Base-by-base conservation (phyloP, 2,113 vertebrate species). In the Microcebus tavaratra region DNA sequence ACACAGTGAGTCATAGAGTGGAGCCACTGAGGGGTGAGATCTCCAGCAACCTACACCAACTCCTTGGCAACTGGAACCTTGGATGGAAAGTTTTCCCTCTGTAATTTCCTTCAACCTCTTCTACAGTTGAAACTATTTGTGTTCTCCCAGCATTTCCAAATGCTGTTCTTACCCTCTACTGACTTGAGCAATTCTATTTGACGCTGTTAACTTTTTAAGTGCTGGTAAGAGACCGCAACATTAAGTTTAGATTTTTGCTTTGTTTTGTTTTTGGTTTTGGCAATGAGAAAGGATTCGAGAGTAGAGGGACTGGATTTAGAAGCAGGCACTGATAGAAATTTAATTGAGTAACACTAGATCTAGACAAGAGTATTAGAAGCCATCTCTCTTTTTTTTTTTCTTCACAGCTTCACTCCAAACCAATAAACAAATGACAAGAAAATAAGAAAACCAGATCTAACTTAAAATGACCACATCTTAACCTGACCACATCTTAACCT, bases 21-120 rank as follows among this genome's bases (percentile, higher is more conserved):
- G 45, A 88, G 94, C 76, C 86, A 68, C 1, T 8, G 72, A 91
- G 82, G 91, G 93, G 79, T 39, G 86, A 94, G 68, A 89, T 91
- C 93, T 93, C 73, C 89, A 91, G 91, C 82, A 94, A 91, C 96
- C 93, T 93, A 91, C 96, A 97, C 96, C 90, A 83, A 70, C 86
- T 97, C 97, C 97, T 88, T 94, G 95, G 93, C 93, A 96, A 94
- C 96, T 88, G 93, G 88, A 95, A 86, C 48, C 31, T 82, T 65
- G 86, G 82, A 57, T 0, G 70, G 96, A 93, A 97, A 95, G 84
- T 96, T 97, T 97, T 97, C 89, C 96, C 86, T 93, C 94, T 94
- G 93, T 88, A 68, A 94, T 98, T 97, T 95, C 96, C 96, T 95
- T 73, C 34, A 87, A 88, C 84, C 53, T 95, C 86, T 91, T 96